A percentile compares a stretch with the other conserved stretches of the same genome.
Evolutionary conservation across 2,888 invertebrate species (phyloP).

Genomic region (Neuroscelio doddi): DNA sequence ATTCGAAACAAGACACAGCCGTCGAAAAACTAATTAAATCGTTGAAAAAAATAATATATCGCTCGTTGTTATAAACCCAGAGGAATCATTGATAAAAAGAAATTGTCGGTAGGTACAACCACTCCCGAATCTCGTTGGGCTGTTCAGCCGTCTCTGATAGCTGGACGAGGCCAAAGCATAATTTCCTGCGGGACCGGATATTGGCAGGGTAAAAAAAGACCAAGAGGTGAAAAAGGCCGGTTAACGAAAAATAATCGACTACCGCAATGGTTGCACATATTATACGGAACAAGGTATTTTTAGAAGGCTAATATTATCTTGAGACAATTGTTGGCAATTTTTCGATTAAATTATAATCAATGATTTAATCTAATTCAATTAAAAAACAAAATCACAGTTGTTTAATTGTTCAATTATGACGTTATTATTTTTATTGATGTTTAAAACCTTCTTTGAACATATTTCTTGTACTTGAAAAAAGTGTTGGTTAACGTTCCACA

Average conservation of each 20-base stretch:
- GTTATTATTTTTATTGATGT: too few species aligned
- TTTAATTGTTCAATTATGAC: too few species aligned
- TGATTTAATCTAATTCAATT: too few species aligned
- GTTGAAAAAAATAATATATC: constrained; percentile 21
- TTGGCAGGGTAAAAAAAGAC: constrained; percentile 52
- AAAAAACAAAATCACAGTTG: too few species aligned
- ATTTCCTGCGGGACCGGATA: constrained; percentile 54
- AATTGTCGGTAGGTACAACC: constrained; percentile 58
- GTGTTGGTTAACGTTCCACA: too few species aligned
- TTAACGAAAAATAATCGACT: constrained; percentile 33
- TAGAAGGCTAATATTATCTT: too few species aligned
- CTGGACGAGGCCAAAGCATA: constrained; percentile 49
- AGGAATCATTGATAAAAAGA: constrained; percentile 47
- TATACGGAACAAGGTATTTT: too few species aligned
- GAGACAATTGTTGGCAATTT: too few species aligned
- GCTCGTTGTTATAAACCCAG: constrained; percentile 8
- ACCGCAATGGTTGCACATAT: too few species aligned
- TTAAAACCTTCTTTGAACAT: too few species aligned
- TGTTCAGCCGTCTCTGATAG: constrained; percentile 25
- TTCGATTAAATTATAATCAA: too few species aligned
- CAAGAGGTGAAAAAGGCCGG: constrained; percentile 17
- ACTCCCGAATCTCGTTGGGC: constrained; percentile 49
- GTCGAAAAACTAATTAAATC: constrained; percentile 24
- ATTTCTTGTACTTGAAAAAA: too few species aligned
- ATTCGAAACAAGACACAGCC: not conserved